Evolutionary conservation across 2,888 invertebrate species (phyloP).

Genomic region (Melipona bicolor): DNA sequence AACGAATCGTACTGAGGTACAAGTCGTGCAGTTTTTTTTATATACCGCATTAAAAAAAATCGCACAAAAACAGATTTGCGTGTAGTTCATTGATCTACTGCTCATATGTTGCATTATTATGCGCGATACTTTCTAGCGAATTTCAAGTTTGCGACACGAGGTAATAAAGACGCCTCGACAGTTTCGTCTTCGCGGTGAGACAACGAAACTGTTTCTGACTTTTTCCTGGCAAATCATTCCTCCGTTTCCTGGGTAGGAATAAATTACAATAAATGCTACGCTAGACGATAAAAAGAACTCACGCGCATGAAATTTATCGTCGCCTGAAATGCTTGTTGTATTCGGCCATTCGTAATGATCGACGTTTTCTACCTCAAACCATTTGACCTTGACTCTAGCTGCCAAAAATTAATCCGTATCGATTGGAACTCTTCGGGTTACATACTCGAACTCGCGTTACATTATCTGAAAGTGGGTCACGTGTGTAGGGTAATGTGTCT

Average conservation of each 20-base stretch:
- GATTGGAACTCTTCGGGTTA: background rate
- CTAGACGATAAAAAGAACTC: background rate
- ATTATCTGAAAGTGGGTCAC: background rate
- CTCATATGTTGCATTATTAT: conserved; percentile 31
- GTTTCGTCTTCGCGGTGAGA: conserved; percentile 7
- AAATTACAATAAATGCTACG: background rate
- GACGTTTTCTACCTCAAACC: background rate
- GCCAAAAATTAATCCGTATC: background rate
- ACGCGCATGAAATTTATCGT: background rate
- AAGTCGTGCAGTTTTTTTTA: too few relatives aligned
- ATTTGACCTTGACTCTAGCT: background rate
- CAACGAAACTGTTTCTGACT: background rate
- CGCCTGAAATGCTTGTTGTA: background rate
- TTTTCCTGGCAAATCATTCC: background rate
- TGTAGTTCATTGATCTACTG: conserved; percentile 8
- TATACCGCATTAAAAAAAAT: too few relatives aligned
- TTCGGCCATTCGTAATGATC: background rate
- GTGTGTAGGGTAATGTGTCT: too few relatives aligned
- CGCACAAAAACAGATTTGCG: too few relatives aligned
- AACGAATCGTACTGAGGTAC: too few relatives aligned
- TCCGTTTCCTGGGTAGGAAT: background rate
- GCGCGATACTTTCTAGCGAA: conserved; percentile 9
- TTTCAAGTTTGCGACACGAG: conserved; percentile 26
- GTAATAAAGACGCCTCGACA: conserved; percentile 30
- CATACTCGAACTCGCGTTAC: background rate